phyloP scores from a whole-genome alignment of 2,888 invertebrate genomes.

The Lepidocyrtinus sp. region DNA sequence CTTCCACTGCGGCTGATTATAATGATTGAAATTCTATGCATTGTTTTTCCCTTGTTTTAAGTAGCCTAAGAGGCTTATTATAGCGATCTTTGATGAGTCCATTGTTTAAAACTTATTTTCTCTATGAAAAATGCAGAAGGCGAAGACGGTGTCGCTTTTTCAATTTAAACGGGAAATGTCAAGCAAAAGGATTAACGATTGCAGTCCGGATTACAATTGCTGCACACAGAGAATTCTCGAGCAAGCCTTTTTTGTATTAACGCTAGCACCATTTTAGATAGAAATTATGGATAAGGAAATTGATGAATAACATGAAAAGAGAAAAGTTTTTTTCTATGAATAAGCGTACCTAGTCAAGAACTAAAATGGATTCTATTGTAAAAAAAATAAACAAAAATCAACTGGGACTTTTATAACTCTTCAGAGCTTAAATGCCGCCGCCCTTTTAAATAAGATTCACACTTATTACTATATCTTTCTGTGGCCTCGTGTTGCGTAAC shows the following conservation, averaged over 20 bases:
- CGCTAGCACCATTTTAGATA: slow-evolving; percentile 33
- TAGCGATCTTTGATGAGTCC: not conserved
- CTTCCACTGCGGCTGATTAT: too few species aligned
- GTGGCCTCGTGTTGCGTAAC: slow-evolving; percentile 65
- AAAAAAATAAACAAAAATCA: not conserved
- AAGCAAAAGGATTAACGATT: too few species aligned
- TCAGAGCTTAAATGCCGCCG: slow-evolving; percentile 44
- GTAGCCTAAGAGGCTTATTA: not conserved
- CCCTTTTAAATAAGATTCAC: slow-evolving; percentile 63
- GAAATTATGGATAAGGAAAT: slow-evolving; percentile 52
- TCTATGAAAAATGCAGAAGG: not conserved
- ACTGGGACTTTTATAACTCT: slow-evolving; percentile 7
- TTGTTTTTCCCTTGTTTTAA: not conserved
- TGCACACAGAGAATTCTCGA: not conserved
- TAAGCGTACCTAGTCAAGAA: not conserved
- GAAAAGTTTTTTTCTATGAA: not conserved
- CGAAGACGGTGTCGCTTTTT: too few species aligned
- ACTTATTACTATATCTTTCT: slow-evolving; percentile 43
- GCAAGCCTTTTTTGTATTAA: not conserved
- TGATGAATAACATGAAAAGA: not conserved
- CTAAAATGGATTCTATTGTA: not conserved
- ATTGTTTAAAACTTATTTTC: not conserved
- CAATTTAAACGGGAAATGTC: too few species aligned
- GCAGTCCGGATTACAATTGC: not conserved
- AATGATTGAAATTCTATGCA: too few species aligned